Evolutionary conservation across 2,888 invertebrate genomes (phyloP).

Genomic region (Saturnia pavonia): DNA sequence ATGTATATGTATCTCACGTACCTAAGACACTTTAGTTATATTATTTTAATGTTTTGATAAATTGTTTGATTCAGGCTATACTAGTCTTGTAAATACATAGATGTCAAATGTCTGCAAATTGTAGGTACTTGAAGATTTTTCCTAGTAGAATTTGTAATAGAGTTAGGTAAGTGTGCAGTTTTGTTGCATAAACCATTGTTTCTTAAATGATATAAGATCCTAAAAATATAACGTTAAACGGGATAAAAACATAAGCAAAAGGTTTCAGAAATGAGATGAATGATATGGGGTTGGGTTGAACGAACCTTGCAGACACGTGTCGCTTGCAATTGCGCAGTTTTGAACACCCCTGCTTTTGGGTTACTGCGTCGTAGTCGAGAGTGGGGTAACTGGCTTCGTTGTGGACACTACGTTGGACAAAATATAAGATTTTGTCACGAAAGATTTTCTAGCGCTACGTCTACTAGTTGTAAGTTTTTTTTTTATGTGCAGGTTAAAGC

Average conservation of each 20-base stretch:
- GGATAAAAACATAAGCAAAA: neutral
- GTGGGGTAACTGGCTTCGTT: conserved; percentile 28
- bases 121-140: too few species aligned
- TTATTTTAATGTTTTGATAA: too few species aligned
- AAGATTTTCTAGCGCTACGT: neutral
- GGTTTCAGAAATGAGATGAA: conserved; percentile 2
- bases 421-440: neutral
- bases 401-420: neutral
- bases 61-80: too few species aligned
- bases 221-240: neutral
- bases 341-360: conserved; percentile 68
- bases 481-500: too few species aligned
- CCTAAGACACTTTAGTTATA: too few species aligned
- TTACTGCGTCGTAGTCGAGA: conserved; percentile 52
- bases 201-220: neutral
- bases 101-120: too few species aligned
- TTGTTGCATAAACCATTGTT: neutral
- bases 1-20: too few species aligned
- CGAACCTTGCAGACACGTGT: conserved; percentile 68
- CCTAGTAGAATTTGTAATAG: neutral
- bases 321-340: conserved; percentile 75
- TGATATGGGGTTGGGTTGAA: conserved; percentile 50
- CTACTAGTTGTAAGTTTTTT: too few species aligned
- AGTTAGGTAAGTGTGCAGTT: neutral
- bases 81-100: too few species aligned